Evolutionary conservation across 2,113 vertebrate species (phyloP).

Genomic region (Corythornis vintsioides): DNA sequence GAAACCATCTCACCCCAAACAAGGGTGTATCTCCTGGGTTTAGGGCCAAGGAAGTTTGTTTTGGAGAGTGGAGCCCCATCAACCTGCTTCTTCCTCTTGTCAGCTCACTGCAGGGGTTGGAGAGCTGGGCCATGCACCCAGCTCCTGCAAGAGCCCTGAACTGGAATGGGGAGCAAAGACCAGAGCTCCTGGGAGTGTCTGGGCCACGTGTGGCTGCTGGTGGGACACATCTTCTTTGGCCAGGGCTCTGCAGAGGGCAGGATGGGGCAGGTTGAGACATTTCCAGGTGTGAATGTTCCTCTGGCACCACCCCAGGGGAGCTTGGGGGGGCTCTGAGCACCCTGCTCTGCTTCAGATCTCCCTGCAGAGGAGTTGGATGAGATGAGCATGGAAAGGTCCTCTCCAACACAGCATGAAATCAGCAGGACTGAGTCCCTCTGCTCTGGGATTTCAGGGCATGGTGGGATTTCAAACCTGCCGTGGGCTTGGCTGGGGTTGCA

Average conservation of each 20-base stretch:
- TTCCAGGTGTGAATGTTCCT: fast-evolving
- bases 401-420: too few species aligned
- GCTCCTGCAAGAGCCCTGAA: background rate
- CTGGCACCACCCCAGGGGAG: too few species aligned
- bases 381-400: too few species aligned
- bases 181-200: fast-evolving
- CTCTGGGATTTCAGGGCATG: background rate
- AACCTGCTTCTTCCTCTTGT: background rate
- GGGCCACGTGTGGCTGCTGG: fast-evolving
- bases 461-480: fast-evolving
- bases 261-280: fast-evolving
- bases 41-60: background rate
- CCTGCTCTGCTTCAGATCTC: too few species aligned
- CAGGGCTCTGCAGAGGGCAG: background rate
- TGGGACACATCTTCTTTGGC: background rate
- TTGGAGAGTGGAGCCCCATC: background rate
- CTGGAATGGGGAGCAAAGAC: background rate
- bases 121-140: background rate
- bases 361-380: too few species aligned
- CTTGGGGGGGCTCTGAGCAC: too few species aligned
- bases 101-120: background rate
- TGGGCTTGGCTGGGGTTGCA: background rate
- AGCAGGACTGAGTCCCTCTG: background rate
- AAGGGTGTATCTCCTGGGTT: fast-evolving
- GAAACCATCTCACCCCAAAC: background rate